Evolutionary conservation across 2,113 vertebrate species (phyloP).

Genomic region (Eonycteris spelaea): DNA sequence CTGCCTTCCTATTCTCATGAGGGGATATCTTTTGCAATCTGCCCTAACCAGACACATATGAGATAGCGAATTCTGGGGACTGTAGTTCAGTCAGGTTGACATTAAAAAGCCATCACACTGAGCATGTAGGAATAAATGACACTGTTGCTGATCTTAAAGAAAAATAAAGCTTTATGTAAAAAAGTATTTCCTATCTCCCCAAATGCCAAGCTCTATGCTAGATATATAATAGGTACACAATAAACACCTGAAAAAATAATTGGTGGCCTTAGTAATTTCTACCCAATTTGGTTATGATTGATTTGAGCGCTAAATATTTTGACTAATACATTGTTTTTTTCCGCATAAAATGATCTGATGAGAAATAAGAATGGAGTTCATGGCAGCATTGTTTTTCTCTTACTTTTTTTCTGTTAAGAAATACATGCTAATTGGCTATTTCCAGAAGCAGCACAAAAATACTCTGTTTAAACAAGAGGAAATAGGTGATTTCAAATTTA

Average conservation of each 20-base stretch:
- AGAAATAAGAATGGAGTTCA: neutral
- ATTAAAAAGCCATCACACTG: neutral
- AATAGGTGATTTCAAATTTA: neutral
- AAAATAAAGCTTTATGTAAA: neutral
- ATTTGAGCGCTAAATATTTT: neutral
- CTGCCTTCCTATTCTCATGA: neutral
- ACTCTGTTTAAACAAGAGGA: neutral
- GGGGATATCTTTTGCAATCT: neutral
- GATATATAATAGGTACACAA: neutral
- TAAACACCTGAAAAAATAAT: neutral
- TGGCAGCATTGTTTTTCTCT: neutral
- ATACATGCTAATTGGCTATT: neutral
- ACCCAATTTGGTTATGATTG: neutral
- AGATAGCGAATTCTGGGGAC: neutral
- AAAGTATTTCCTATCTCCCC: neutral
- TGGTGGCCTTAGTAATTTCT: neutral
- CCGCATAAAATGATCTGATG: neutral
- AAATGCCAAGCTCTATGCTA: neutral
- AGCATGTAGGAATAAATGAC: neutral
- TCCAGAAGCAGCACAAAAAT: neutral
- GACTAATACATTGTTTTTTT: neutral
- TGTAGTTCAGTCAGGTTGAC: neutral
- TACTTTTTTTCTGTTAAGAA: neutral
- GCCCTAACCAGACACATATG: rapidly evolving
- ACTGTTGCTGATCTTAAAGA: neutral